These are phyloP conservation scores for Lycophotia porphyrea DNA, from an alignment of 2,888 invertebrate species.

Conservation along the genomic window DNA sequence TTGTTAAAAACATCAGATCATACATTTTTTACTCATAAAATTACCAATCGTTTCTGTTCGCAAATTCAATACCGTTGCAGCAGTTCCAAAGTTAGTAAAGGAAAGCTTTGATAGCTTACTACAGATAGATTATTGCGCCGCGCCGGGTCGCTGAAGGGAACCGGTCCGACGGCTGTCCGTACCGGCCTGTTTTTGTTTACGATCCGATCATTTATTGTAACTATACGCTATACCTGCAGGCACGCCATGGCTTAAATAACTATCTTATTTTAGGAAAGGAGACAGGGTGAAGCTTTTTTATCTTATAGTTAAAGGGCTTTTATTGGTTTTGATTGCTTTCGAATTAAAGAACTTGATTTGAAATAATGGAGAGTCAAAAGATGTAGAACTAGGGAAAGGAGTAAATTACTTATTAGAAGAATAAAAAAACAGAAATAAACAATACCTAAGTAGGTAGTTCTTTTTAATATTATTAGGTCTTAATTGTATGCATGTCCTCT, in stretches of 20 bases:
- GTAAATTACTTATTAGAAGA: background rate
- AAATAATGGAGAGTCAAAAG: background rate
- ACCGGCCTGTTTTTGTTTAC: constrained; percentile 85
- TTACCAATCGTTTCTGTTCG: background rate
- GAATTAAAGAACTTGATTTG: background rate
- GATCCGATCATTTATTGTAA: constrained; percentile 84
- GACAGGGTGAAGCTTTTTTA: constrained; percentile 49
- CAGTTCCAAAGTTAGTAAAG: constrained; percentile 20
- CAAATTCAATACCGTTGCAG: constrained; percentile 27
- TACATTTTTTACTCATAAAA: background rate
- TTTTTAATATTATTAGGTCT: background rate
- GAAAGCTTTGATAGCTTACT: constrained; percentile 30
- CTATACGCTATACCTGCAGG: constrained; percentile 56
- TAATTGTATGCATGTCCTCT: background rate
- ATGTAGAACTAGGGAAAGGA: background rate
- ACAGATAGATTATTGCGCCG: constrained; percentile 38
- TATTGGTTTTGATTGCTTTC: background rate
- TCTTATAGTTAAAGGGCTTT: background rate
- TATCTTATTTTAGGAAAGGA: constrained; percentile 81
- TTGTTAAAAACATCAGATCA: too few species aligned
- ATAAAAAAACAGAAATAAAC: background rate
- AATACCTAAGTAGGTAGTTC: background rate
- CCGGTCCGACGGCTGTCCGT: constrained; percentile 73
- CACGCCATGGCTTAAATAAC: constrained; percentile 78
- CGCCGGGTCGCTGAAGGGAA: constrained; percentile 22